A percentile compares a stretch with the other conserved stretches of the same genome.
These are phyloP conservation scores for Limosa lapponica DNA, from an alignment of 2,797 vertebrate species.

Conservation along the genomic window DNA sequence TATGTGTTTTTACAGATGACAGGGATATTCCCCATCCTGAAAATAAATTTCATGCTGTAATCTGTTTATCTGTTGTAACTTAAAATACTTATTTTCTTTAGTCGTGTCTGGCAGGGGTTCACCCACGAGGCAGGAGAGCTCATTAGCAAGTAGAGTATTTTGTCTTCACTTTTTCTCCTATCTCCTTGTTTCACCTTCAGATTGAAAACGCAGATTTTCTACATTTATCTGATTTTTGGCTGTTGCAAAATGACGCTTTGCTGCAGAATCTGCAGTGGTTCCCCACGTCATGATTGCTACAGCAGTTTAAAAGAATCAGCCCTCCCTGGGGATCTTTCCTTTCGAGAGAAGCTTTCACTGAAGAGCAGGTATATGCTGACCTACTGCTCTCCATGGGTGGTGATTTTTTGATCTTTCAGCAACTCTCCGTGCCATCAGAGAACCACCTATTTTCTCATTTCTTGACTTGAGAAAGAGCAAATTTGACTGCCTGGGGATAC, in stretches of 20 bases:
- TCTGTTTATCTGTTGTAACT: constrained; percentile 17
- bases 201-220: not conserved
- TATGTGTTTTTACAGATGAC: constrained; percentile 62
- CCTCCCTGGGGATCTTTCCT: not conserved
- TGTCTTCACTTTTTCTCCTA: not conserved
- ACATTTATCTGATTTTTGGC: not conserved
- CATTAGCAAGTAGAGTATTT: not conserved
- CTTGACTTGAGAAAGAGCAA: not conserved
- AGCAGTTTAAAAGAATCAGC: not conserved
- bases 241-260: not conserved
- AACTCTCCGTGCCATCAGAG: not conserved
- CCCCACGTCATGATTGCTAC: not conserved
- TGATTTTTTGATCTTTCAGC: constrained; percentile 26
- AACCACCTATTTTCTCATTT: constrained; percentile 14
- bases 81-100: constrained; percentile 2
- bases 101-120: not conserved
- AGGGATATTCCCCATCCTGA: constrained; percentile 15
- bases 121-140: not conserved
- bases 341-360: not conserved
- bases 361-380: not conserved
- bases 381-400: not conserved
- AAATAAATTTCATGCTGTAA: not conserved
- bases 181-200: constrained; percentile 30
- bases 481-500: not conserved
- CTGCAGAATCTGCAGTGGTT: not conserved